phyloP scores from a whole-genome alignment of 2,113 vertebrate genomes.

The Megaptera novaeangliae region DNA sequence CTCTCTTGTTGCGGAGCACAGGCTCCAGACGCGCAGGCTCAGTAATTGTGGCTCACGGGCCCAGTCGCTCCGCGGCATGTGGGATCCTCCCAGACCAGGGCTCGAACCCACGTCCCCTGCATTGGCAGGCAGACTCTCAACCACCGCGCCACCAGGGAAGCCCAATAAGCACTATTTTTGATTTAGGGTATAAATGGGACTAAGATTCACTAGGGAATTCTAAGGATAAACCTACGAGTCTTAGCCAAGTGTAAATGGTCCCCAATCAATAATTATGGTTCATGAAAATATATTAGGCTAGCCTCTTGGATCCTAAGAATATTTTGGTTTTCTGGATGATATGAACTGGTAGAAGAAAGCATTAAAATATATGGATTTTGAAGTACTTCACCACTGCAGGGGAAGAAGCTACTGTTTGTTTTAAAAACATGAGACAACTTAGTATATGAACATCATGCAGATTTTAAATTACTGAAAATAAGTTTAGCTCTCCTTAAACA shows the following conservation, averaged over 20 bases:
- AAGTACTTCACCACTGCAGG: background rate
- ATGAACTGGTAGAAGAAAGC: slow-evolving; percentile 18
- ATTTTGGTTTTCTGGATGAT: background rate
- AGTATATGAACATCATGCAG: background rate
- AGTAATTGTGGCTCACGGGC: no score
- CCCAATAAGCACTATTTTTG: background rate
- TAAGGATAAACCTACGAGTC: background rate
- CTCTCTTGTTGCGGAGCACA: no score
- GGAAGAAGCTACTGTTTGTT: background rate
- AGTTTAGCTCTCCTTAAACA: background rate
- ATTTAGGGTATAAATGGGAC: background rate
- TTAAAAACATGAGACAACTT: background rate
- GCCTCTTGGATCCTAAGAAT: background rate
- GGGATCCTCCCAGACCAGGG: no score
- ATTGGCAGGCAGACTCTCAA: no score
- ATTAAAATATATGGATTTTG: background rate
- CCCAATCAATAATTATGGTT: background rate
- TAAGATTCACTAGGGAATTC: background rate
- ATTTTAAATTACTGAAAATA: slow-evolving; percentile 31
- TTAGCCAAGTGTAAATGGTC: background rate
- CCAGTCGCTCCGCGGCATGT: no score
- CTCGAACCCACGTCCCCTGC: no score
- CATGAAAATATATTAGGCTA: slow-evolving; percentile 16
- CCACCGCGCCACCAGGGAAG: no score
- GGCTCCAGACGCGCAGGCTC: no score